Evolutionary conservation across 2,888 invertebrate species (phyloP).

Genomic region (Nowickia ferox): DNA sequence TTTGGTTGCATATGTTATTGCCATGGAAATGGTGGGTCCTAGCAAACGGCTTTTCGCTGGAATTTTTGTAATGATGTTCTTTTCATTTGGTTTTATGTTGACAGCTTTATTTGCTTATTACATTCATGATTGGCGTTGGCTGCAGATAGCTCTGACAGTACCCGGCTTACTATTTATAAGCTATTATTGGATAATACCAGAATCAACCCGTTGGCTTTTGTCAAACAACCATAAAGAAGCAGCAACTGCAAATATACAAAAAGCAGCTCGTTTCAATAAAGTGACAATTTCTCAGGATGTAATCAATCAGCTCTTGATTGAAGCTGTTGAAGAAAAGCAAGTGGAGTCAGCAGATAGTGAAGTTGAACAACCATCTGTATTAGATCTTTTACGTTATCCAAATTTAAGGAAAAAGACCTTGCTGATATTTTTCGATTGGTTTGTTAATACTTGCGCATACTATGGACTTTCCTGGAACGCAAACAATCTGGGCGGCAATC

Average conservation of each 20-base stretch:
- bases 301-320: conserved; percentile 84
- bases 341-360: conserved; percentile 75
- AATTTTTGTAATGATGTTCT: conserved; percentile 89
- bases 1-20: conserved; percentile 90
- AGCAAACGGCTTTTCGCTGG: conserved; percentile 88
- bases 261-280: conserved; percentile 87
- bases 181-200: conserved; percentile 91
- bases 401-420: conserved; percentile 87
- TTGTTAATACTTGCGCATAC: conserved; percentile 90
- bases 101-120: conserved; percentile 88
- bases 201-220: conserved; percentile 89
- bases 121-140: conserved; percentile 87
- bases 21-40: conserved; percentile 90
- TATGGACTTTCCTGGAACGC: conserved; percentile 91
- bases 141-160: conserved; percentile 88
- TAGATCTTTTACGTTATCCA: conserved; percentile 86
- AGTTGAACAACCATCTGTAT: conserved; percentile 79
- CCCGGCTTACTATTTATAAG: conserved; percentile 87
- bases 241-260: conserved; percentile 86
- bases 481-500: conserved; percentile 88
- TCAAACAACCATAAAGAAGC: conserved; percentile 86
- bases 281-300: conserved; percentile 85
- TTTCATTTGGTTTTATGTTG: conserved; percentile 88
- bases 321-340: conserved; percentile 78
- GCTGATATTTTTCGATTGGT: conserved; percentile 90